Base-by-base conservation (phyloP, 2,888 invertebrate species). In the Siphlonurus alternatus region DNA sequence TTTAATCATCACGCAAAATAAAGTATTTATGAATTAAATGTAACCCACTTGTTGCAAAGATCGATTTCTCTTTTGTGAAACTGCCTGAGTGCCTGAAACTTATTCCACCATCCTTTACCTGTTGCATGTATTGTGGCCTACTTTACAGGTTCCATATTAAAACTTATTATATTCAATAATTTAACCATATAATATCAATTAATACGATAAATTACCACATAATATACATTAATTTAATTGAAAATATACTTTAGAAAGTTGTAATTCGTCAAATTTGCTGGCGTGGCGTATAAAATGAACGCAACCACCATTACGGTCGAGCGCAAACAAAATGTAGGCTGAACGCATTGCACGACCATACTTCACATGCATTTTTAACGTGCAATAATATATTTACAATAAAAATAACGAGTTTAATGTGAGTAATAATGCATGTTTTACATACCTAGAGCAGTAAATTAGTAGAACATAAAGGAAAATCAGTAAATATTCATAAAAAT, bases 271-370 rank as follows among this genome's bases (percentile, higher is more conserved):
- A 38, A 10, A 10, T 38, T 38, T 38, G 38, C 38, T 38, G 5
- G 38, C 38, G 38, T 38, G 38, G 38, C 38, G 38, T 38, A 15
- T 38, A 38, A 38, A 38, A 10, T 5, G 56, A 7, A 56, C 20
- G 56, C 56, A 56, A 56, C 56, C 56, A 56, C 56, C 56, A 56
- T 56, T 56, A 56, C 56, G n/a, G 38, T 10, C 38, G 7, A 38
- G 5, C 15, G 38, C 5, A 38, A 38, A 56, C n/a, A 22, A 56
- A 56, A 56, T 56, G 56, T 56, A 56, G 56, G 56, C 56, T 22
- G 7, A n/a, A 5, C 56, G 56, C 56, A 5, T 18, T 22, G 20
- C 56, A 56, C 56, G 7, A n/a, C 56, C n/a, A 56, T 5, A 7
- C 22, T n/a, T 10, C 38, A 38, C 38, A 38, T 38, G 5, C n/a